Percentiles rank a stretch among this genome's conserved stretches.
Conservation (phyloP, 2,888 invertebrate species). For the Pheosia tremula region DNA sequence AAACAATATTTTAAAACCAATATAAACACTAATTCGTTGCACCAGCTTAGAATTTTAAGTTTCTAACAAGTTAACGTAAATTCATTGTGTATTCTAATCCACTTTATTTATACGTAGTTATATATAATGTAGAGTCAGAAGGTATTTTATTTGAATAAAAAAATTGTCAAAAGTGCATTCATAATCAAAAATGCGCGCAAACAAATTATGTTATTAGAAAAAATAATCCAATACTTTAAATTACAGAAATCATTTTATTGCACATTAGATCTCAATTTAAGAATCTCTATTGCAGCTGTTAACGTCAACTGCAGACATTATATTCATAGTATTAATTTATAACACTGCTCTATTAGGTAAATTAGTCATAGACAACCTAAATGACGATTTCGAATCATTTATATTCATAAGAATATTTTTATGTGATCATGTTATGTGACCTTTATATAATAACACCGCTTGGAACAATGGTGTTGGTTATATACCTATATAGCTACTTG, state of each 20-base stretch:
- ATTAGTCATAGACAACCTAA: slow-evolving; percentile 6
- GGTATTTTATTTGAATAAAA: not conserved
- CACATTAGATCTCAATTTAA: slow-evolving; percentile 11
- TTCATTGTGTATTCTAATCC: no score
- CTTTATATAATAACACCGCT: slow-evolving; percentile 1
- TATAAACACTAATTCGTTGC: no score
- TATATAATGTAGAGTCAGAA: not conserved
- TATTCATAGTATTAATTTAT: slow-evolving; percentile 9
- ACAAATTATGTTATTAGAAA: slow-evolving; percentile 5
- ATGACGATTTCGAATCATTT: slow-evolving; percentile 8
- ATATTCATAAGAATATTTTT: slow-evolving; percentile 16
- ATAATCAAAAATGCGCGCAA: not conserved
- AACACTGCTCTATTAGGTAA: slow-evolving; percentile 5
- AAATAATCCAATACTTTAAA: slow-evolving; percentile 5
- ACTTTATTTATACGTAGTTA: not conserved
- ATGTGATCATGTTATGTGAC: slow-evolving; percentile 9
- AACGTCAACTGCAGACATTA: slow-evolving; percentile 9
- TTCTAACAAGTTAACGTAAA: no score
- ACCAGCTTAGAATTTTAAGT: no score
- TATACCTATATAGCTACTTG: no score
- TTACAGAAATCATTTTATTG: slow-evolving; percentile 4
- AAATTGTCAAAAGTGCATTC: not conserved
- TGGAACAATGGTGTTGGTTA: not conserved
- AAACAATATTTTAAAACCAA: no score
- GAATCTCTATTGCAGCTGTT: slow-evolving; percentile 10